These are phyloP conservation scores for Petrolisthes cinctipes DNA, from an alignment of 2,888 invertebrate species.

Conservation along the genomic window DNA sequence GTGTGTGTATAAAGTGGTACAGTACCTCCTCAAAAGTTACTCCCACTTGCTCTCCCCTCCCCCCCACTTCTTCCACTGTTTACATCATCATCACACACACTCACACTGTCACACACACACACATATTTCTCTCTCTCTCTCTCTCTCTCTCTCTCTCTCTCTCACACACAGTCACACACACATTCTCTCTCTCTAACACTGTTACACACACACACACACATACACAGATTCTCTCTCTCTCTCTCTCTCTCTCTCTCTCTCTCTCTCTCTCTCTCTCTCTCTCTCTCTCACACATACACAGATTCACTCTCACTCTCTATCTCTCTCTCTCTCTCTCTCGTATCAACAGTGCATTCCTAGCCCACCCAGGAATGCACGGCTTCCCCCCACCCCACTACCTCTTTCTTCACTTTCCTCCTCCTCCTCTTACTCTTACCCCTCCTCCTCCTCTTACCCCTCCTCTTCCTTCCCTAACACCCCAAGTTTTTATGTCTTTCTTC, in stretches of 20 bases:
- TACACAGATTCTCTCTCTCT: neutral
- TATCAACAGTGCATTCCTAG: too few species aligned
- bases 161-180: neutral
- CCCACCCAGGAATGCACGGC: too few species aligned
- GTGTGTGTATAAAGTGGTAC: too few species aligned
- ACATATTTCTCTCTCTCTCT: too few species aligned
- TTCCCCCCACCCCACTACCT: neutral
- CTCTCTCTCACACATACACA: slow-evolving; percentile 10
- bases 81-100: neutral
- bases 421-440: neutral
- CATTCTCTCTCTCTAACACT: slow-evolving; percentile 1
- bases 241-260: slow-evolving; percentile 17
- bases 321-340: slow-evolving; percentile 8
- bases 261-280: slow-evolving; percentile 26
- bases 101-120: neutral
- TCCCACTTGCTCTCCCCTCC: neutral
- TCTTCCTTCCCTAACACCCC: neutral
- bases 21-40: too few species aligned
- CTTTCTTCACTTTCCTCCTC: neutral
- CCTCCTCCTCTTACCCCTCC: neutral
- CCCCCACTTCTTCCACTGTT: neutral
- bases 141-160: slow-evolving; percentile 13
- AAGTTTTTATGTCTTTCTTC: neutral
- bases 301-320: too few species aligned
- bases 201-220: too few species aligned